These are phyloP conservation scores for Serrognathus titanus DNA, from an alignment of 2,888 invertebrate species.

Conservation along the genomic window DNA sequence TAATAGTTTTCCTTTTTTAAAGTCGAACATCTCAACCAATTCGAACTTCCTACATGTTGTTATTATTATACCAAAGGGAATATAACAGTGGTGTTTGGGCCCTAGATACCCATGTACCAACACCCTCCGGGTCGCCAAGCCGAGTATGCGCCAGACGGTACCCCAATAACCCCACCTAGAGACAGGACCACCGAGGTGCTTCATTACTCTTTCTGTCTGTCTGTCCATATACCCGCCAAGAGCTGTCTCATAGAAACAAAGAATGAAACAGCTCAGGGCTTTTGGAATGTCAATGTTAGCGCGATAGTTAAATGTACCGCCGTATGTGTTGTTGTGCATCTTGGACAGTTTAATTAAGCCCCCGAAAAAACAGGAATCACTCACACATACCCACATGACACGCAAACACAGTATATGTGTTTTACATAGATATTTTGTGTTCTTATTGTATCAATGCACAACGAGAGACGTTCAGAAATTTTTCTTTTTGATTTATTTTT, in stretches of 20 bases:
- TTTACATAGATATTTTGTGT: conserved; percentile 3
- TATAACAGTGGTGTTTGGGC: conserved; percentile 46
- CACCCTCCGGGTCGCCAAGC: conserved; percentile 55
- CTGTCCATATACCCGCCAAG: conserved; percentile 58
- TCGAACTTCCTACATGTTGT: not conserved
- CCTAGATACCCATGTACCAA: conserved; percentile 62
- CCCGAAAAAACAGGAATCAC: not conserved
- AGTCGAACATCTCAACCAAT: not conserved
- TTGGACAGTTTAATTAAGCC: conserved; percentile 12
- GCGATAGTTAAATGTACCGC: conserved; percentile 27
- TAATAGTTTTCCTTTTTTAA: not conserved
- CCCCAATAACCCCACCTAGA: conserved; percentile 49
- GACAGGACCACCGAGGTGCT: conserved; percentile 52
- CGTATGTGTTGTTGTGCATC: conserved; percentile 25
- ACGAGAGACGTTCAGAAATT: not conserved
- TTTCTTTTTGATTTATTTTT: not conserved
- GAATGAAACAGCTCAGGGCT: conserved; percentile 15
- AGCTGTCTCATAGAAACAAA: conserved; percentile 14
- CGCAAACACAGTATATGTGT: not conserved
- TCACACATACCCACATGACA: conserved; percentile 2
- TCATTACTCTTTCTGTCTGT: conserved; percentile 61
- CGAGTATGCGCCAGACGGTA: conserved; percentile 50
- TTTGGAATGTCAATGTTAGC: conserved; percentile 35
- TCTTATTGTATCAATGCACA: conserved; percentile 1
- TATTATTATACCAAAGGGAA: no score